Evolutionary conservation across 1,140 invertebrate genomes (phyloP), one percentile per base, ranked within the genome.

Genomic region (Cotesia glomerata): DNA sequence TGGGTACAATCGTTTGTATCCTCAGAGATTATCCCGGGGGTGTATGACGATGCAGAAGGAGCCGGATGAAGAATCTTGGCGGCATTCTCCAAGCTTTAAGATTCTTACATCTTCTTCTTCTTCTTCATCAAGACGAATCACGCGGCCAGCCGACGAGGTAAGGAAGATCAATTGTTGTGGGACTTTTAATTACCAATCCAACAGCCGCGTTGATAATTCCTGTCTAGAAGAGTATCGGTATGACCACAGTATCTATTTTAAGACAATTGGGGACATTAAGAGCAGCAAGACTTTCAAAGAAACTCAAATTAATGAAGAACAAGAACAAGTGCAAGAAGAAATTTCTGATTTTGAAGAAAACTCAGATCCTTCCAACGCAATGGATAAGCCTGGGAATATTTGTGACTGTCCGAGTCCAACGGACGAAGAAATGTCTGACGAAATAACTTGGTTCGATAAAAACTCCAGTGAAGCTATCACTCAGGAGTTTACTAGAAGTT

Each of bases 191-290:
- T 87, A 87, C 14, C 82, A 85, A 49, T 86, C 85, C 1, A 85
- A 82, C 69, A 79, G 70, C 4, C 79, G 81, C 51, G 67, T 87
- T 32, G 85, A 87, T 13, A 86, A 76, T 49, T 80, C 73, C 4
- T 86, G 85, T 32, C 68, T 86, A 45, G 82, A 87, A 65, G 81
- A 73, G 2, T 86, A 85, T 35, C 80, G 83, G 11, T 84, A 85
- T 66, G 86, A 87, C 51, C 85, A 86, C 61, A 87, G 86, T 39
- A 86, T 87, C 54, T 87, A 87, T 35, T 87, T 87, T 64, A 86
- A 87, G 73, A 87, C 84, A 0, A 79, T 87, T 8, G 86, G 85
- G 0, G 86, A 86, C 35, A 78, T 84, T 0, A 79, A 51, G 18
- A 79, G 51, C 14, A 72, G 72, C 7, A 82, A 79, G 45, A 80